A percentile compares a stretch with the other conserved stretches of the same genome.
phyloP scores from a whole-genome alignment of 2,888 invertebrate genomes.

The Plagodis pulveraria region DNA sequence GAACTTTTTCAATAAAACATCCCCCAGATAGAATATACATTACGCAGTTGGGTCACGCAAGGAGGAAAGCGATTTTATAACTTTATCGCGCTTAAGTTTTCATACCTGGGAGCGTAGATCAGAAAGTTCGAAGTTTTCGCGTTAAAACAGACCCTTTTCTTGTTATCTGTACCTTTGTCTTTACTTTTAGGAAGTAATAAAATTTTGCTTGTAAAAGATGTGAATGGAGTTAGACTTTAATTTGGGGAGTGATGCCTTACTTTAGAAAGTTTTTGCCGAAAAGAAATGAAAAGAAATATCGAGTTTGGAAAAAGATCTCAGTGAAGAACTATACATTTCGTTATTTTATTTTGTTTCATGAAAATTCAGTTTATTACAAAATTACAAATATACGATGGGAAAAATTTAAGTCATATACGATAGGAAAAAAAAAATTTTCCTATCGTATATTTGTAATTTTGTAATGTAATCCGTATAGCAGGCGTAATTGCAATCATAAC shows the following conservation, averaged over 20 bases:
- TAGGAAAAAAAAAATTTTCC: too few relatives aligned
- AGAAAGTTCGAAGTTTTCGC: constrained; percentile 36
- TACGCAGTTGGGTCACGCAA: constrained; percentile 79
- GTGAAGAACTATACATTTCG: neutral
- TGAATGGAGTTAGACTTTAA: constrained; percentile 17
- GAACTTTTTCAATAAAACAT: constrained; percentile 83
- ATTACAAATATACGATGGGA: too few relatives aligned
- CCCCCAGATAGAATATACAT: constrained; percentile 62
- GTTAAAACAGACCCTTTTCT: constrained; percentile 37
- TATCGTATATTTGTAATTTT: too few relatives aligned
- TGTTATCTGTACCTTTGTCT: constrained; percentile 25
- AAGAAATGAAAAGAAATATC: too few relatives aligned
- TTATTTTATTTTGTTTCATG: too few relatives aligned
- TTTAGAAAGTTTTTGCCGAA: too few relatives aligned
- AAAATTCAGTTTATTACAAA: too few relatives aligned
- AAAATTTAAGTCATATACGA: too few relatives aligned
- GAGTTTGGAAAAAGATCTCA: neutral
- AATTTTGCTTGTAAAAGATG: constrained; percentile 15
- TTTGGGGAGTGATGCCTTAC: constrained; percentile 5
- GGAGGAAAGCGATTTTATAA: constrained; percentile 76
- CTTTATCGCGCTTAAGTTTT: constrained; percentile 72
- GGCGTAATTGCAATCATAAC: too few relatives aligned
- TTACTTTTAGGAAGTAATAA: constrained; percentile 21
- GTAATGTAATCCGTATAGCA: too few relatives aligned
- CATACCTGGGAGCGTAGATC: constrained; percentile 57